Conservation (phyloP, 2,113 vertebrate genomes). For the Pterocles burchelli region DNA sequence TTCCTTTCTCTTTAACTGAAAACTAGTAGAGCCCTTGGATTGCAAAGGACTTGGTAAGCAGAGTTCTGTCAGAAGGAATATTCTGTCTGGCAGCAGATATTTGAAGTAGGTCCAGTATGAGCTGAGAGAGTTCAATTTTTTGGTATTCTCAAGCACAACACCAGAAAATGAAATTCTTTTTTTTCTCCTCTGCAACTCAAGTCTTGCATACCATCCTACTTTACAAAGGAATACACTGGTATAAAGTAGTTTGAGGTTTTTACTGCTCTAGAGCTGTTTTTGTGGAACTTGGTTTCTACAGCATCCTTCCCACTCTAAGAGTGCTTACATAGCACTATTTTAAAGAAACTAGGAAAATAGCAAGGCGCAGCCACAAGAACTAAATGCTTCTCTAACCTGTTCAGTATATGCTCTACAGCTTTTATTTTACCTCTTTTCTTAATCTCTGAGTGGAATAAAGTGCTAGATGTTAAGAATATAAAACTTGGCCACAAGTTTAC, state of each 20-base stretch:
- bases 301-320: not conserved
- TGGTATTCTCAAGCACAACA: not conserved
- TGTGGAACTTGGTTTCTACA: not conserved
- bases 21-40: not conserved
- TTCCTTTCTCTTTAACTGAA: constrained; percentile 25
- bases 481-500: not conserved
- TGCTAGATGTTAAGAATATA: not conserved
- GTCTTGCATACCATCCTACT: not conserved
- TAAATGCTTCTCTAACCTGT: not conserved
- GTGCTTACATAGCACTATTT: not conserved
- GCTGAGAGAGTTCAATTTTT: constrained; percentile 9
- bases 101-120: constrained; percentile 28
- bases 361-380: not conserved
- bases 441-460: not conserved
- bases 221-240: not conserved
- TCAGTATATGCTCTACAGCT: not conserved
- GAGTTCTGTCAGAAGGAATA: constrained; percentile 48
- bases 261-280: not conserved
- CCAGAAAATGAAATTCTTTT: not conserved
- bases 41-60: not conserved
- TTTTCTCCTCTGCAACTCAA: not conserved
- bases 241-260: not conserved
- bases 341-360: not conserved
- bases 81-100: constrained; percentile 2
- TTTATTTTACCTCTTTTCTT: not conserved